Evolutionary conservation across 2,113 vertebrate species (phyloP).

Genomic region (Puma concolor): DNA sequence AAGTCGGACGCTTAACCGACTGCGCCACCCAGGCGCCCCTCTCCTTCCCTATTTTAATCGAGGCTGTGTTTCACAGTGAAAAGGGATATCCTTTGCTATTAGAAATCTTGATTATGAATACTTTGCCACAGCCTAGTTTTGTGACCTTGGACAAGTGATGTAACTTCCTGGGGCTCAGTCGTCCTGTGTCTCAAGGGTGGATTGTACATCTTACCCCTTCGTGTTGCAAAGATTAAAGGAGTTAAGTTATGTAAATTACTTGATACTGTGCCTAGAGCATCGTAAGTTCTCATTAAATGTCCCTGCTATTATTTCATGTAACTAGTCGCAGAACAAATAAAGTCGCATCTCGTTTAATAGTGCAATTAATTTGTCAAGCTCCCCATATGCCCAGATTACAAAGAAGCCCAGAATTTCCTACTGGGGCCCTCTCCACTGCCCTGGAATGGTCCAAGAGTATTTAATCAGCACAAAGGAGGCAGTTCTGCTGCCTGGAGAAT

Average conservation of each 20-base stretch:
- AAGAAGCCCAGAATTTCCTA: constrained; percentile 11
- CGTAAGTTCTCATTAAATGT: constrained; percentile 33
- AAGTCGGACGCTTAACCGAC: too few species aligned
- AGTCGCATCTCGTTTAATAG: constrained; percentile 51
- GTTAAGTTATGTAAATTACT: constrained; percentile 51
- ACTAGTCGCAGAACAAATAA: constrained; percentile 65
- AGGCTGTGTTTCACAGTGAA: neutral
- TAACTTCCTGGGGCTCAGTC: neutral
- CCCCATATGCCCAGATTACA: neutral
- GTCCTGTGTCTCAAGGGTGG: neutral
- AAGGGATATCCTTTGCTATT: neutral
- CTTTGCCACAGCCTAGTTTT: neutral
- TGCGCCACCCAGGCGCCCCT: too few species aligned
- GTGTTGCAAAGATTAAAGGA: neutral
- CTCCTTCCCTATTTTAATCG: neutral
- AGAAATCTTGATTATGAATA: neutral
- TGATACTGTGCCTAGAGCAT: constrained; percentile 1
- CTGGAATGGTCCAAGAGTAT: neutral
- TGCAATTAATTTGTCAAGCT: constrained; percentile 55
- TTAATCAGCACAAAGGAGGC: neutral
- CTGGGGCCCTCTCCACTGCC: neutral
- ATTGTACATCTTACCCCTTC: neutral
- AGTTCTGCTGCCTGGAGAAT: neutral
- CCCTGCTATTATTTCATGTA: constrained; percentile 46
- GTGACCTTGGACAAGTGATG: neutral